Evolutionary conservation across 2,113 vertebrate species (phyloP), one percentile per base, ranked within the genome.

Genomic region (Rattus rattus): DNA sequence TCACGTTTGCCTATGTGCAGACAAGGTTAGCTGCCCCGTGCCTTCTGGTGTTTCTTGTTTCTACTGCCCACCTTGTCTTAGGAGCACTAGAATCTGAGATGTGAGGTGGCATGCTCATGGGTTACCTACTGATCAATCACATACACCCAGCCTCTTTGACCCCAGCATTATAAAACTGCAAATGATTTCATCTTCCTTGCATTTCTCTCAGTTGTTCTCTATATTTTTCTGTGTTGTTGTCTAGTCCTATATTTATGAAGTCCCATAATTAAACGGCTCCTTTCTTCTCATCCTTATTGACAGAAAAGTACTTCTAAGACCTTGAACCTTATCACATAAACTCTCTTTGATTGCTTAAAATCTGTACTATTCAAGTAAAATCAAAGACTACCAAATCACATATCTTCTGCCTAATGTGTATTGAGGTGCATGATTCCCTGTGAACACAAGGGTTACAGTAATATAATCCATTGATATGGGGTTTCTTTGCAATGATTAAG

Each of bases 351-450:
- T 95, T 95, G 93, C 59, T 81, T 96, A 94, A 95, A 96, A 97
- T 88, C 83, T 91, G 56, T 92, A 49, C 80, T 92, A 75, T 63
- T 94, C 73, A 97, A 92, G 87, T 92, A 73, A 95, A 96, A 95
- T 96, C 94, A 97, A 95, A 96, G 89, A 30, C 59, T 97, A 88
- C 93, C 97, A 97, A 96, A 96, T 95, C 92, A 97, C 95, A 59
- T 93, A 81, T 63, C 80, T 94, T 92, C 65, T 85, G 26, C 76
- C 87, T 94, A 89, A 67, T 26, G 4, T 86, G 47, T 63, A 88
- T 52, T 94, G 84, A 93, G 93, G 86, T 72, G 70, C 39, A 28
- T 36, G 79, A 65, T 63, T 96, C 90, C 79, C 80, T 86, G 52
- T 14, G 67, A 95, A 92, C 26, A 14, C 59, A 73, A 61, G 81